Evolutionary conservation across 2,888 invertebrate species (phyloP).

Genomic region (Archaeoteleia sp.): DNA sequence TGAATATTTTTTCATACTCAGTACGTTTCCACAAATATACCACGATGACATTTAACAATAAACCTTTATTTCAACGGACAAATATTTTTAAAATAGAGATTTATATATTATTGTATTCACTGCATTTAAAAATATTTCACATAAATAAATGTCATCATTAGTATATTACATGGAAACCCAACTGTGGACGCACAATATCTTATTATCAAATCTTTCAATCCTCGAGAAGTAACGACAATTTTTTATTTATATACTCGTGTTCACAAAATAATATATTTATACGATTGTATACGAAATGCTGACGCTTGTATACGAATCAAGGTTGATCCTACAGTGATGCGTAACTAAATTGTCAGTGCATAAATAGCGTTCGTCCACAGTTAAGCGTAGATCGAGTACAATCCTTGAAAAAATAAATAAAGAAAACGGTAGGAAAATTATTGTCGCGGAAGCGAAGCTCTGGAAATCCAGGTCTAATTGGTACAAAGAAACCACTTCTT

Average conservation of each 20-base stretch:
- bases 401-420: conserved; percentile 16
- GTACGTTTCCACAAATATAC: neutral
- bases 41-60: neutral
- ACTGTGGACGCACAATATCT: conserved; percentile 10
- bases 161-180: neutral
- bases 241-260: too few species aligned
- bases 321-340: too few species aligned
- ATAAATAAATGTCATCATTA: too few species aligned
- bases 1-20: conserved; percentile 5
- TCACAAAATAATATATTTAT: conserved; percentile 13
- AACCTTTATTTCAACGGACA: too few species aligned
- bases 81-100: too few species aligned
- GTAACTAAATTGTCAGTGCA: conserved; percentile 1
- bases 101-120: too few species aligned
- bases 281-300: conserved; percentile 64
- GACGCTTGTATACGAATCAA: conserved; percentile 62
- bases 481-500: conserved; percentile 74
- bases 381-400: neutral
- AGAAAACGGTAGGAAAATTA: conserved; percentile 49
- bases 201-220: neutral
- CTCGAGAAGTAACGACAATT: too few species aligned
- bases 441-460: conserved; percentile 61
- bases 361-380: conserved; percentile 14
- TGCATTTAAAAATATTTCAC: too few species aligned
- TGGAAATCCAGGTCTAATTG: conserved; percentile 70